Conservation (phyloP, 2,888 invertebrate species). For the Ochropleura leucogaster region DNA sequence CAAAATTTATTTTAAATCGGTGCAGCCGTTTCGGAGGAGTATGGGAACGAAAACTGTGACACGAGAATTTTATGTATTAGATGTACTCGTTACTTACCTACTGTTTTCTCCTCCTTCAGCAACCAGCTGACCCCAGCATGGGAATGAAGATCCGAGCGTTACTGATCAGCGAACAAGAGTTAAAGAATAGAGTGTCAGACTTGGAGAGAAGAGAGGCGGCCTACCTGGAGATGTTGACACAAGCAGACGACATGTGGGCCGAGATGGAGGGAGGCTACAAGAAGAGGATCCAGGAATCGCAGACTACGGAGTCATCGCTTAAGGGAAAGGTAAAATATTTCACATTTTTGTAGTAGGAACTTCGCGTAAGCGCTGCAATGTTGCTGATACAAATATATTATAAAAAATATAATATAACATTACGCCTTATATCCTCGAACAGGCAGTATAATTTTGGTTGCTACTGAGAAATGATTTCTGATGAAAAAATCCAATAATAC, state of each 20-base stretch:
- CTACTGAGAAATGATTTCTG: no score
- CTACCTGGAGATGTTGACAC: constrained; percentile 93
- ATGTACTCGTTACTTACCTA: no score
- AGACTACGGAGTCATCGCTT: constrained; percentile 84
- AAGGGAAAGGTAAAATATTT: constrained; percentile 85
- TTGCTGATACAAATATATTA: neutral
- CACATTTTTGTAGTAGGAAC: neutral
- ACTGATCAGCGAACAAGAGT: constrained; percentile 89
- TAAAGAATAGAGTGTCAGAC: constrained; percentile 91
- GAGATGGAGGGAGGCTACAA: constrained; percentile 92
- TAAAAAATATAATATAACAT: neutral
- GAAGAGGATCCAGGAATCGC: constrained; percentile 89
- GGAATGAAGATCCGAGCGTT: constrained; percentile 81
- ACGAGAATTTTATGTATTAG: no score
- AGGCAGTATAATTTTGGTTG: no score
- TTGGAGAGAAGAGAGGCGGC: constrained; percentile 92
- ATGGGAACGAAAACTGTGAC: no score
- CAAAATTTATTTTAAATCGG: no score
- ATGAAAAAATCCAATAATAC: no score
- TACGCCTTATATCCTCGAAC: no score
- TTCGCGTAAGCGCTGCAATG: neutral
- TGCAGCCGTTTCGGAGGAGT: no score
- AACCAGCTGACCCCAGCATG: constrained; percentile 76
- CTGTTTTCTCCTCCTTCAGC: constrained; percentile 63
- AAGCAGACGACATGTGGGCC: constrained; percentile 93